Percentiles rank a stretch among this genome's conserved stretches.
Evolutionary conservation across 2,888 invertebrate genomes (phyloP).

Genomic region (Drosophila differens): DNA sequence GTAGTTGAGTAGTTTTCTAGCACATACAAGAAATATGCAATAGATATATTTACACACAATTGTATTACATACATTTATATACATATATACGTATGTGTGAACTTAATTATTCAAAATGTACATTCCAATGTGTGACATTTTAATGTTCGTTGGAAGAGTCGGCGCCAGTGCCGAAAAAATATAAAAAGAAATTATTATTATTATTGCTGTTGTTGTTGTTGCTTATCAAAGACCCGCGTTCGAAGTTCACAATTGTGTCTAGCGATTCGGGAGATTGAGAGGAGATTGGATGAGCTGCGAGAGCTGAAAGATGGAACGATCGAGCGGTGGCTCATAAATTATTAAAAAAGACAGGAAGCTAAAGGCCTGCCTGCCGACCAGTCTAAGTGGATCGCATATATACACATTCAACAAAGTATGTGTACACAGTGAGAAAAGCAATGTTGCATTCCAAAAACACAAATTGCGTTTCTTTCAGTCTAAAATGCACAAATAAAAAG

Average conservation of each 20-base stretch:
- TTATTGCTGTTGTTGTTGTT: background rate
- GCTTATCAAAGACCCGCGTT: slow-evolving; percentile 48
- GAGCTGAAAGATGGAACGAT: slow-evolving; percentile 23
- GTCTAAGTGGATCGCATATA: slow-evolving; percentile 17
- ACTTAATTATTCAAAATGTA: slow-evolving; percentile 11
- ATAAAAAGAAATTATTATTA: background rate
- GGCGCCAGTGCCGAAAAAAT: slow-evolving; percentile 34
- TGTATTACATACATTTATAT: background rate
- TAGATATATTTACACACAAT: slow-evolving; percentile 7
- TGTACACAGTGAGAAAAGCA: background rate
- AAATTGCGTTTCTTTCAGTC: background rate
- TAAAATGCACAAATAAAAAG: background rate
- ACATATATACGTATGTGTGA: background rate
- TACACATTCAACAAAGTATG: slow-evolving; percentile 7
- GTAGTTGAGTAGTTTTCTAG: background rate
- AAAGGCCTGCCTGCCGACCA: slow-evolving; percentile 27
- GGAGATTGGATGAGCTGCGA: slow-evolving; percentile 31
- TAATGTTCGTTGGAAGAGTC: slow-evolving; percentile 26
- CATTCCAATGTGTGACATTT: slow-evolving; percentile 37
- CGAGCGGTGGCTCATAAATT: slow-evolving; percentile 40
- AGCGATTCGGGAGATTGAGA: slow-evolving; percentile 34
- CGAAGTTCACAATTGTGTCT: slow-evolving; percentile 60
- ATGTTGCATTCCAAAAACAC: background rate
- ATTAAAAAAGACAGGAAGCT: slow-evolving; percentile 35
- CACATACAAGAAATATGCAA: slow-evolving; percentile 18